Evolutionary conservation across 2,113 vertebrate genomes (phyloP).

Genomic region (Neotoma lepida): DNA sequence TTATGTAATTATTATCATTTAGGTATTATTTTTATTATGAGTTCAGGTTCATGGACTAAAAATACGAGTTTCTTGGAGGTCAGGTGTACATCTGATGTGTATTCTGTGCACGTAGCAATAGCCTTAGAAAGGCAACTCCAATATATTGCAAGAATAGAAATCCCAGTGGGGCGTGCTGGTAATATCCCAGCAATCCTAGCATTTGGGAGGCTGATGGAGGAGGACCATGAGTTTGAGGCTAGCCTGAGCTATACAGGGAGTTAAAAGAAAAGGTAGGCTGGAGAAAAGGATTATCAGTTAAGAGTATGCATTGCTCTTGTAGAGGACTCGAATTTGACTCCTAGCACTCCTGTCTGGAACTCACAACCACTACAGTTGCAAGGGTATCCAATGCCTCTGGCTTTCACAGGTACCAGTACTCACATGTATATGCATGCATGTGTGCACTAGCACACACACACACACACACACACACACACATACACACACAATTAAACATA

Average conservation of each 20-base stretch:
- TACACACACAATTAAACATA: background rate
- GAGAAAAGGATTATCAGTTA: background rate
- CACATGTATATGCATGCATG: background rate
- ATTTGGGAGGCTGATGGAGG: background rate
- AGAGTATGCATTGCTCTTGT: too few relatives aligned
- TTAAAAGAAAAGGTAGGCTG: background rate
- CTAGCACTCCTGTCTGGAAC: background rate
- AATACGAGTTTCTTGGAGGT: conserved; percentile 11
- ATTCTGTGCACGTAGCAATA: background rate
- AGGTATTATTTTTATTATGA: conserved; percentile 32
- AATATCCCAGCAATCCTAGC: background rate
- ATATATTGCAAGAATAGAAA: background rate
- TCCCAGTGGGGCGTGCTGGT: background rate
- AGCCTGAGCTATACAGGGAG: background rate
- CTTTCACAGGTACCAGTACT: background rate
- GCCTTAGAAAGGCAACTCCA: conserved; percentile 1
- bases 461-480: background rate
- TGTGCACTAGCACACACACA: background rate
- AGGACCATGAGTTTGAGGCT: background rate
- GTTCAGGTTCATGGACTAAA: background rate
- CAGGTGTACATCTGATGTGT: background rate
- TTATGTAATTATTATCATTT: background rate
- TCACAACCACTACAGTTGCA: background rate
- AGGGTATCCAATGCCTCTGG: background rate
- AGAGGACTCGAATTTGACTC: background rate